A percentile compares a stretch with the other conserved stretches of the same genome.
These are phyloP conservation scores for Cephus nigrinus DNA, from an alignment of 2,888 invertebrate genomes.

Conservation along the genomic window DNA sequence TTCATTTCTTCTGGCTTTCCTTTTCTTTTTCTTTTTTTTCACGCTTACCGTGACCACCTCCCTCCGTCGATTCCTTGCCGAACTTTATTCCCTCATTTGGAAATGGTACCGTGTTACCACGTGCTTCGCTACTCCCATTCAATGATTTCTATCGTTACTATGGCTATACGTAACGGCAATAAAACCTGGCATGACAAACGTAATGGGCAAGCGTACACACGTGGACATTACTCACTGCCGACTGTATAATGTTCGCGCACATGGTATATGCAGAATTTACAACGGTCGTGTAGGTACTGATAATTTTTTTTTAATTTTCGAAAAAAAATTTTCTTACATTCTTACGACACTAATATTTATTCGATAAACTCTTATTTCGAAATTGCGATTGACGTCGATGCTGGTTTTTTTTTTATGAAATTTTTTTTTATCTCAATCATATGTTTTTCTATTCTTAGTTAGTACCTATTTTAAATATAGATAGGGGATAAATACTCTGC, in stretches of 20 bases:
- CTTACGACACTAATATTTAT: too few relatives aligned
- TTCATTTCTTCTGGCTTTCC: slow-evolving; percentile 3
- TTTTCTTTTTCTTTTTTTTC: neutral
- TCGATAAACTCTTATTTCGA: neutral
- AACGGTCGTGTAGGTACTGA: neutral
- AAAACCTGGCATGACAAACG: neutral
- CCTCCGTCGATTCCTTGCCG: neutral
- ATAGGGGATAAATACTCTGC: neutral
- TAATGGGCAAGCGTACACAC: neutral
- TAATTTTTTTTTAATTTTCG: neutral
- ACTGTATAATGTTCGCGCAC: neutral
- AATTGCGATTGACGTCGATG: neutral
- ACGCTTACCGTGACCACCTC: neutral
- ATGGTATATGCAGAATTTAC: neutral
- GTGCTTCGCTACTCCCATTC: neutral
- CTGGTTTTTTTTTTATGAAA: neutral
- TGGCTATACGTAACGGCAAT: neutral
- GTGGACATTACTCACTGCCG: neutral
- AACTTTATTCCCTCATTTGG: neutral
- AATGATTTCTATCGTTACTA: neutral
- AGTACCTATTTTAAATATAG: neutral
- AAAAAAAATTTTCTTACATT: too few relatives aligned
- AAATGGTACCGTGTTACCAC: neutral
- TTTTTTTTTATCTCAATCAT: neutral
- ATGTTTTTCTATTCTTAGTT: neutral